phyloP scores from a whole-genome alignment of 1,140 invertebrate species.

The Drosophila rhopaloa region DNA sequence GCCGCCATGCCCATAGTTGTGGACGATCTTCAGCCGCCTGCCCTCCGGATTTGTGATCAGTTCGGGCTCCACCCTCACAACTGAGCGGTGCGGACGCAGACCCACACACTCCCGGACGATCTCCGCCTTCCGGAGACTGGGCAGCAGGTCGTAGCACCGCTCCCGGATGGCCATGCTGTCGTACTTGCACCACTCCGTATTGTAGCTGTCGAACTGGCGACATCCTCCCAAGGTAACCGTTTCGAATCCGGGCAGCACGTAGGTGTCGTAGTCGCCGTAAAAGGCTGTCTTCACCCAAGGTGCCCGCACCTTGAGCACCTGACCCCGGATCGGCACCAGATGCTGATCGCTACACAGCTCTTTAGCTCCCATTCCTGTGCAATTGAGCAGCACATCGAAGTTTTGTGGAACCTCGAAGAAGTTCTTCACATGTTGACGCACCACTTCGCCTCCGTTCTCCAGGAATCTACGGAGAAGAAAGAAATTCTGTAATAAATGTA shows the following conservation, averaged over 20 bases:
- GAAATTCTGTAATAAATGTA: too few species aligned
- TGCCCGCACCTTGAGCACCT: conserved; percentile 93
- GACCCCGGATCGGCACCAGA: conserved; percentile 94
- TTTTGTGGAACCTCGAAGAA: conserved; percentile 87
- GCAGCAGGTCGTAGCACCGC: conserved; percentile 89
- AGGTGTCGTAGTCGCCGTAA: conserved; percentile 93
- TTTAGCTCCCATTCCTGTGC: conserved; percentile 93
- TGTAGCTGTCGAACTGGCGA: conserved; percentile 92
- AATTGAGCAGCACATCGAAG: conserved; percentile 95
- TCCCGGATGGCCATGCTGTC: conserved; percentile 91
- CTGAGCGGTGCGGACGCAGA: conserved; percentile 91
- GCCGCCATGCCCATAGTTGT: conserved; percentile 97
- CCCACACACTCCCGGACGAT: conserved; percentile 90
- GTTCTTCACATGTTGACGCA: conserved; percentile 86
- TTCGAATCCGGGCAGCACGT: conserved; percentile 92
- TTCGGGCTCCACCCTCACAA: conserved; percentile 91
- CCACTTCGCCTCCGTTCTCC: conserved; percentile 86
- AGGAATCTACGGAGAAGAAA: conserved; percentile 86
- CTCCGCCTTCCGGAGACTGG: conserved; percentile 88
- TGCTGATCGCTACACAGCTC: conserved; percentile 90
- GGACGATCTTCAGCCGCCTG: conserved; percentile 88
- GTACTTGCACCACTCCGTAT: conserved; percentile 88
- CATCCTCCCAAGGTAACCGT: conserved; percentile 93
- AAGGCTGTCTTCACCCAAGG: conserved; percentile 96
- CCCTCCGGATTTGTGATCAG: conserved; percentile 72